Evolutionary conservation across 2,113 vertebrate species (phyloP).

Genomic region (Nothocercus nigrocapillus): DNA sequence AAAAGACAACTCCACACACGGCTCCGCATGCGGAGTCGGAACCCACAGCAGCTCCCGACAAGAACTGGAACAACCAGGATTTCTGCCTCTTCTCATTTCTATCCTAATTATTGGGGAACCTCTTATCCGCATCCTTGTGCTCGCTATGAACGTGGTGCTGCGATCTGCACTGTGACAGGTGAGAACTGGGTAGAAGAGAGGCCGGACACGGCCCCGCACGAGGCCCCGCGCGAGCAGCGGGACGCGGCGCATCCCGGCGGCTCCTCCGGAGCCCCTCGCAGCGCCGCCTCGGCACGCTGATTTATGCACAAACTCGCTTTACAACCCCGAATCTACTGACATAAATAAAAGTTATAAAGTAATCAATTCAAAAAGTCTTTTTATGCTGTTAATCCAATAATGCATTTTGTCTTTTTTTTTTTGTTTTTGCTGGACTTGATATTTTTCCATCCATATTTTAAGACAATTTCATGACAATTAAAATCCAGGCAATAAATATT

Average conservation of each 20-base stretch:
- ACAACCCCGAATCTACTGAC: conserved; percentile 2
- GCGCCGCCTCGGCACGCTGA: not conserved
- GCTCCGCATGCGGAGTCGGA: not conserved
- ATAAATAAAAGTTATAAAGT: conserved; percentile 45
- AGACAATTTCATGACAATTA: conserved; percentile 49
- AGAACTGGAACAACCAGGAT: not conserved
- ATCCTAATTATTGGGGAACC: not conserved
- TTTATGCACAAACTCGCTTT: conserved; percentile 35
- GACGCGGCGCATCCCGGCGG: no score
- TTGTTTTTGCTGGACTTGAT: not conserved
- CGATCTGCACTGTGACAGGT: not conserved
- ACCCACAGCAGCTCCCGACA: not conserved
- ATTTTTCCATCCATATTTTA: conserved; percentile 39
- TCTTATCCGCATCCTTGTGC: not conserved
- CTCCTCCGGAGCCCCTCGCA: no score
- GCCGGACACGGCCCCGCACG: not conserved
- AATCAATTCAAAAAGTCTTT: not conserved
- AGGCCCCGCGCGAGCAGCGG: not conserved
- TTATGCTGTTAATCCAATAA: conserved; percentile 58
- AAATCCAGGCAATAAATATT: conserved; percentile 66
- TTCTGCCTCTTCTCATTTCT: not conserved
- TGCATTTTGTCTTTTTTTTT: not conserved
- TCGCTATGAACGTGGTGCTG: not conserved
- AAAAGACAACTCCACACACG: not conserved
- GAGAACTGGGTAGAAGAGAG: not conserved